Conservation (phyloP, 2,888 invertebrate genomes). For the Aspidiotus rigidus region DNA sequence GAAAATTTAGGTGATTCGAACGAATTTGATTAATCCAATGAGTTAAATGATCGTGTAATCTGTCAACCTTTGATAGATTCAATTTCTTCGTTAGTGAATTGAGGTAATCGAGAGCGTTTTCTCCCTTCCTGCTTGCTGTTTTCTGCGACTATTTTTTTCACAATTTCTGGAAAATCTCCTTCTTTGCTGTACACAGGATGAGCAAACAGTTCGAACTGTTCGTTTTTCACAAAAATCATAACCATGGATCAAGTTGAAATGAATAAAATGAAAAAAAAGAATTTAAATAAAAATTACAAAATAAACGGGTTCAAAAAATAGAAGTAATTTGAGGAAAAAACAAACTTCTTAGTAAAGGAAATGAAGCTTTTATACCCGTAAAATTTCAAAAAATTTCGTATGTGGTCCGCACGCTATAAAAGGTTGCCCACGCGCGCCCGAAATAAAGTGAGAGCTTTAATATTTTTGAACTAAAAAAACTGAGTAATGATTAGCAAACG, state of each 20-base stretch:
- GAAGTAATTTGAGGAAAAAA: no score
- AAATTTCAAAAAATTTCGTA: no score
- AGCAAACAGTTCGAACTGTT: constrained; percentile 38
- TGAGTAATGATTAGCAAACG: no score
- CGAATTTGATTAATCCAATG: background rate
- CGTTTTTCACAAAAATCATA: background rate
- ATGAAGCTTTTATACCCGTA: no score
- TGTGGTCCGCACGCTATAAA: no score
- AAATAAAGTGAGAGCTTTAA: no score
- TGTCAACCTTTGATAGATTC: constrained; percentile 44
- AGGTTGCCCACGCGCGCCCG: no score
- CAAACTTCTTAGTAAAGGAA: no score
- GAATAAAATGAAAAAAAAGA: no score
- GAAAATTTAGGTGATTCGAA: background rate
- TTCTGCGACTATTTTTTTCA: constrained; percentile 44
- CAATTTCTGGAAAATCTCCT: constrained; percentile 48
- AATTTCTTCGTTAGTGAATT: constrained; percentile 50
- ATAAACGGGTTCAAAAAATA: no score
- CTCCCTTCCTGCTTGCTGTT: constrained; percentile 45
- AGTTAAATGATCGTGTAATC: background rate
- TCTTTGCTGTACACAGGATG: constrained; percentile 37
- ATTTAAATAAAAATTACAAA: background rate
- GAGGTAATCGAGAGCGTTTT: constrained; percentile 45
- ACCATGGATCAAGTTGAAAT: no score
- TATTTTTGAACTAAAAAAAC: no score